Percentiles rank a stretch among this genome's conserved stretches.
These are phyloP conservation scores for Polydrusus cervinus DNA, from an alignment of 2,888 invertebrate genomes.

Conservation along the genomic window DNA sequence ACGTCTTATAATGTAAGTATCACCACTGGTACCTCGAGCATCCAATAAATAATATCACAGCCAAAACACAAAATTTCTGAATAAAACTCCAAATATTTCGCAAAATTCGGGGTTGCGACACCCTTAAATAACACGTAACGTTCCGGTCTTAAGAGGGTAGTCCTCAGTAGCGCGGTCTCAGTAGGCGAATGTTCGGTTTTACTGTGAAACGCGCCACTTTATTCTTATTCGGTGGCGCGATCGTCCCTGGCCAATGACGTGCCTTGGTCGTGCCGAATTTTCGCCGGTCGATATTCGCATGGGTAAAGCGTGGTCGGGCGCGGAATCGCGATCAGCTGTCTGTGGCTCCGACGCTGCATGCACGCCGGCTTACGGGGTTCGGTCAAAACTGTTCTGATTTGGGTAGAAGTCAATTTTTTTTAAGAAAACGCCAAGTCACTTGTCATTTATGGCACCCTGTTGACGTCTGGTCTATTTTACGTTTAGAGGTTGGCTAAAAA, in stretches of 20 bases:
- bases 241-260: conserved; percentile 51
- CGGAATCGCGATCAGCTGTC: conserved; percentile 42
- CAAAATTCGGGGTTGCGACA: not conserved
- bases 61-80: conserved; percentile 35
- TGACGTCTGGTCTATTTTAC: too few species aligned
- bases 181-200: conserved; percentile 44
- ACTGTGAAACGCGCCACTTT: conserved; percentile 52
- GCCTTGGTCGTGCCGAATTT: conserved; percentile 52
- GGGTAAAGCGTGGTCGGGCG: conserved; percentile 46
- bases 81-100: conserved; percentile 35
- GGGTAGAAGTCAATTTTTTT: too few species aligned
- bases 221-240: conserved; percentile 53
- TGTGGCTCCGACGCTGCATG: conserved; percentile 10
- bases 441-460: too few species aligned
- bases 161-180: conserved; percentile 24
- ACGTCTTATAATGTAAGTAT: not conserved
- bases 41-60: conserved; percentile 41
- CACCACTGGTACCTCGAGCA: not conserved
- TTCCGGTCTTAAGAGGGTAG: conserved; percentile 26
- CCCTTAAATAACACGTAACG: conserved; percentile 7
- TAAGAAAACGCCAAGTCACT: too few species aligned
- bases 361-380: conserved; percentile 2
- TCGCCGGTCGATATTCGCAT: conserved; percentile 53
- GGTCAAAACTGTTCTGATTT: not conserved
- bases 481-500: too few species aligned